A percentile compares a stretch with the other conserved stretches of the same genome.
Evolutionary conservation across 1,140 invertebrate genomes (phyloP).

Genomic region (Proales similis): DNA sequence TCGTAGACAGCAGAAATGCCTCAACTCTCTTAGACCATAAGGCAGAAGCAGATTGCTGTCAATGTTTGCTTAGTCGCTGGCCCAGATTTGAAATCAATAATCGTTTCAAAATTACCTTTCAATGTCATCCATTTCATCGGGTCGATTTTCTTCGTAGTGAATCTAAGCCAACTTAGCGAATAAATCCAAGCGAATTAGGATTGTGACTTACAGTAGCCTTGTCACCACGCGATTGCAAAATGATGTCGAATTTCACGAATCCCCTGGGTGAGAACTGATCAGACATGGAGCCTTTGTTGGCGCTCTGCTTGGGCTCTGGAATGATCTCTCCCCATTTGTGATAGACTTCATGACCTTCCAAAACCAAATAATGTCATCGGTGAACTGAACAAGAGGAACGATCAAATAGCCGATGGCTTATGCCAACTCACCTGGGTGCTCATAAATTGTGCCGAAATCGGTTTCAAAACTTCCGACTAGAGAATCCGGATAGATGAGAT

Average conservation of each 20-base stretch:
- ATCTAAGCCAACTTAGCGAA: neutral
- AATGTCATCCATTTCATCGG: conserved; percentile 4
- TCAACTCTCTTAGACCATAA: conserved; percentile 16
- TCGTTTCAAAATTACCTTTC: conserved; percentile 22
- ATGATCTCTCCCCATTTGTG: conserved; percentile 30
- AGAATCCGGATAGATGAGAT: neutral
- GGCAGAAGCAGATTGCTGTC: conserved; percentile 14
- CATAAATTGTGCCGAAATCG: conserved; percentile 30
- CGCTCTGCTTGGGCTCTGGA: neutral
- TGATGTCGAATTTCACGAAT: conserved; percentile 28
- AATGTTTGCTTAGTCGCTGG: neutral
- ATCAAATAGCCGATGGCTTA: too few relatives aligned
- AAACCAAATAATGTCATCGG: too few relatives aligned
- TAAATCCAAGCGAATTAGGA: neutral
- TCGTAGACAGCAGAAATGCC: neutral
- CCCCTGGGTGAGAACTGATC: neutral
- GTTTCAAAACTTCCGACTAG: conserved; percentile 22
- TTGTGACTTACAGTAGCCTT: neutral
- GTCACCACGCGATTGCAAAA: conserved; percentile 31
- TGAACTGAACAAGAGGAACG: too few relatives aligned
- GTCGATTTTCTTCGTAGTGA: conserved; percentile 17
- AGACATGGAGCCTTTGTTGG: neutral
- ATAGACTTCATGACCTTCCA: conserved; percentile 15
- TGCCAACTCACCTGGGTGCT: too few relatives aligned
- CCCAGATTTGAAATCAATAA: neutral